Percentiles rank a stretch among this genome's conserved stretches.
These are phyloP conservation scores for Ernsta delagoae DNA, from an alignment of 2,888 invertebrate species.

Conservation along the genomic window DNA sequence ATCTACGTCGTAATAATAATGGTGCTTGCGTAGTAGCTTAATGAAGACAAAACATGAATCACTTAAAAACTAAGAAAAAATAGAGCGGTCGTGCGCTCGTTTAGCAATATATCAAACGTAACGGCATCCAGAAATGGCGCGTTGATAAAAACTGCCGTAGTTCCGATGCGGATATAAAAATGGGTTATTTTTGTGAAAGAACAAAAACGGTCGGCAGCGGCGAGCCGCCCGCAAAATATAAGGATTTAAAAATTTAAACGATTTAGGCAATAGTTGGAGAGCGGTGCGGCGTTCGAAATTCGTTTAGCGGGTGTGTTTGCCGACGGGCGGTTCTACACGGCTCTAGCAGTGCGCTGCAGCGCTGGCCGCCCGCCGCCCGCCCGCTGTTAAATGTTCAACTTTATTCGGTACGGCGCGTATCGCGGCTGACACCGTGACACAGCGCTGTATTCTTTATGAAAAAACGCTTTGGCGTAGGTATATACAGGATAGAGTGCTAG, in stretches of 20 bases:
- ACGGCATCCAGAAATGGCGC: background rate
- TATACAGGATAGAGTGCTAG: background rate
- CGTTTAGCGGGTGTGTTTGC: slow-evolving; percentile 2
- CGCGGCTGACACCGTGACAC: background rate
- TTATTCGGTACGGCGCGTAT: slow-evolving; percentile 17
- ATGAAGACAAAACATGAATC: slow-evolving; percentile 14
- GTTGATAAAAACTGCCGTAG: slow-evolving; percentile 18
- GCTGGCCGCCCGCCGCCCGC: too few relatives aligned
- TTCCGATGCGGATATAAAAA: slow-evolving; percentile 28
- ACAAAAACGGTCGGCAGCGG: slow-evolving; percentile 14
- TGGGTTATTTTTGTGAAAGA: slow-evolving; percentile 27
- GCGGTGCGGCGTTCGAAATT: slow-evolving; percentile 8
- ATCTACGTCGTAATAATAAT: background rate
- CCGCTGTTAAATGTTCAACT: background rate
- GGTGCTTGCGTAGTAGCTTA: background rate
- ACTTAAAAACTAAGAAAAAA: slow-evolving; percentile 16
- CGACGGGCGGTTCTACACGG: too few relatives aligned
- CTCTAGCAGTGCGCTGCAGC: too few relatives aligned
- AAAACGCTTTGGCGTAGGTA: background rate
- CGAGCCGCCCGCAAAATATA: slow-evolving; percentile 18
- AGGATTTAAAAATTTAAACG: slow-evolving; percentile 18
- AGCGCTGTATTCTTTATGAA: slow-evolving; percentile 5
- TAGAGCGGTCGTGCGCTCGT: slow-evolving; percentile 2
- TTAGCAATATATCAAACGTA: too few relatives aligned
- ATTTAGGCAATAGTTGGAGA: slow-evolving; percentile 20